Conservation (phyloP, 2,797 vertebrate genomes). For the Alosa sapidissima region DNA sequence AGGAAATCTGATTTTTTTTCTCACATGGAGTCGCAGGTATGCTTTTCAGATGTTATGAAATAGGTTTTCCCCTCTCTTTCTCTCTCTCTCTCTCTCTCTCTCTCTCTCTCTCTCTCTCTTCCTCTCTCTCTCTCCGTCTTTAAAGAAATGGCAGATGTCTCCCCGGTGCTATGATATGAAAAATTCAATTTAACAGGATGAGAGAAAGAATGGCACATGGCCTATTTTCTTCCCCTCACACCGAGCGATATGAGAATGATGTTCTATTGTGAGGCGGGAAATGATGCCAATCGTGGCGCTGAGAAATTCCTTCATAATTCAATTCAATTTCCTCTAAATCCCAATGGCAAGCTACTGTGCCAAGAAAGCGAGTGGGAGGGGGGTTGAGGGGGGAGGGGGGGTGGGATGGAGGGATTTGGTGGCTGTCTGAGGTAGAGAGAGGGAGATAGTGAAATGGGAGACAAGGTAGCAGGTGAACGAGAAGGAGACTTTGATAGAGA, state of each 20-base stretch:
- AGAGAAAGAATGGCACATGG: constrained; percentile 78
- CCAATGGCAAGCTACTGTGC: constrained; percentile 73
- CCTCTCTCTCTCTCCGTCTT: constrained; percentile 40
- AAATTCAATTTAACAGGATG: constrained; percentile 86
- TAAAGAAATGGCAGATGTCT: constrained; percentile 81
- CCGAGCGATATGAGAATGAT: constrained; percentile 81
- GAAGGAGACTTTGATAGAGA: neutral
- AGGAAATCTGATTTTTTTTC: constrained; percentile 41
- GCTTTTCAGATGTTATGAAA: constrained; percentile 49
- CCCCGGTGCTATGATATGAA: constrained; percentile 80
- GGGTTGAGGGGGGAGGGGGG: constrained; percentile 61
- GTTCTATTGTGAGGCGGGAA: constrained; percentile 81
- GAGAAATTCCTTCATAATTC: constrained; percentile 83
- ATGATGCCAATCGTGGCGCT: constrained; percentile 79
- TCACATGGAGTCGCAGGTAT: constrained; percentile 41
- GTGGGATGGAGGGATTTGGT: neutral
- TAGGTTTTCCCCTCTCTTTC: constrained; percentile 50
- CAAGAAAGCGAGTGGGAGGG: constrained; percentile 63
- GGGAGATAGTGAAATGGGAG: neutral
- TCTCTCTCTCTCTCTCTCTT: neutral
- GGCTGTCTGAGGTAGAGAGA: constrained; percentile 19
- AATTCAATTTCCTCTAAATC: constrained; percentile 83
- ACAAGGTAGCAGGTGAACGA: constrained; percentile 15
- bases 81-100: constrained; percentile 11
- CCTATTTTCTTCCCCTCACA: constrained; percentile 81